Evolutionary conservation across 1,140 invertebrate species (phyloP), one percentile per base, ranked within the genome.

Genomic region (Octopus bimaculoides): DNA sequence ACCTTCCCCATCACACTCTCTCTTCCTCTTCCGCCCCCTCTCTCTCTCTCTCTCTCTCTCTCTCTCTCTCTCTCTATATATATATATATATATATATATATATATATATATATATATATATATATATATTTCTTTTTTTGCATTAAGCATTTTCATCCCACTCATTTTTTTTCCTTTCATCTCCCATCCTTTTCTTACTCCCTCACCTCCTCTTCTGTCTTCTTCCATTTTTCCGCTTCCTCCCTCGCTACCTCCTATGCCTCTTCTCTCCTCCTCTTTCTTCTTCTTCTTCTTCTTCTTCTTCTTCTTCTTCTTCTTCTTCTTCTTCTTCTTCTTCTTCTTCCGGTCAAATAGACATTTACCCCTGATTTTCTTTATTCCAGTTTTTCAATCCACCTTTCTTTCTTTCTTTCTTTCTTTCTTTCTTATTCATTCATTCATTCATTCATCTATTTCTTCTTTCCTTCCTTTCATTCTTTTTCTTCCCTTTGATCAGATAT

Each of bases 11-110:
- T 61, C 26, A 74, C 66, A 74, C 77, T 79, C 52, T 74, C 54
- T 78, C 75, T 80, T 54, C 56, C 54, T 79, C 79, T 78, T 20
- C 56, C 54, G 52, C 75, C 76, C 52, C 55, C 53, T 79, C 69
- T 74, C 53, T 79, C 26, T 79, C 41, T 74, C 41, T 41, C n/a
- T 54, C 17, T 75, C 20, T 12, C 41, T 54, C 52, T 73, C 8
- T 74, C n/a, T 52, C 77, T 54, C 66, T 54, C 12, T 75, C 4
- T 54, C 53, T 53, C 54, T 5, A 17, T 4, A 73, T 52, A 52
- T 52, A 5, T 73, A 10, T 56, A 53, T 56, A 54, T 14, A 55
- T 79, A n/a, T 56, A 14, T 66, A n/a, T 55, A 17, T 61, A 17
- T 54, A 17, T 52, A 17, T 78, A 17, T 66, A 14, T 66, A 20